These are phyloP conservation scores for Xestia rhomboidea DNA, from an alignment of 2,888 invertebrate species.

Conservation along the genomic window DNA sequence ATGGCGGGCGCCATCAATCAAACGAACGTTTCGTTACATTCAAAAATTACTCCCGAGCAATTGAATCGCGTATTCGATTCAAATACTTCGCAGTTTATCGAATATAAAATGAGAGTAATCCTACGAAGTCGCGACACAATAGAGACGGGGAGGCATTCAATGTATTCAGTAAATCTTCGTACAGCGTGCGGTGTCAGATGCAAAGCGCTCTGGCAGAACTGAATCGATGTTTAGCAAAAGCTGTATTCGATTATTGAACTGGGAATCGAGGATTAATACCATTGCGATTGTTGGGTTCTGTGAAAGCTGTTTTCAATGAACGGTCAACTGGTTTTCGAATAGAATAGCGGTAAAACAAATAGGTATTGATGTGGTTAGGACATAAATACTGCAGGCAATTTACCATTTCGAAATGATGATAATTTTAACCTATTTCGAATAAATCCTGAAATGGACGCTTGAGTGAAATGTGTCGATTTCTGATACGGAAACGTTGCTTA, in stretches of 20 bases:
- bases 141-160: conserved; percentile 63
- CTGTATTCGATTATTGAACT: conserved; percentile 71
- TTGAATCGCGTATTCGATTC: conserved; percentile 61
- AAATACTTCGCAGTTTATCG: conserved; percentile 67
- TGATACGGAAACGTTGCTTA: background rate
- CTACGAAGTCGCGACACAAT: conserved; percentile 64
- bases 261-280: conserved; percentile 68
- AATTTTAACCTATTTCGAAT: background rate
- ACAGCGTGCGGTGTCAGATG: conserved; percentile 72
- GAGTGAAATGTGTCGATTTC: background rate
- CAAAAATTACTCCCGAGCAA: conserved; percentile 66
- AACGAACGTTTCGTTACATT: conserved; percentile 66
- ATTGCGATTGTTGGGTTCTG: conserved; percentile 63
- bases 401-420: conserved; percentile 6
- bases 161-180: conserved; percentile 75
- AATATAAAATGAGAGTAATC: conserved; percentile 67
- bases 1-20: conserved; percentile 71
- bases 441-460: background rate
- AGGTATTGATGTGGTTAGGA: conserved; percentile 16
- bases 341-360: conserved; percentile 16
- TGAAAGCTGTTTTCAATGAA: conserved; percentile 54
- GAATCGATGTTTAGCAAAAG: conserved; percentile 68
- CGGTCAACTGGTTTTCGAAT: conserved; percentile 45
- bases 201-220: conserved; percentile 66
- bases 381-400: conserved; percentile 19